phyloP scores from a whole-genome alignment of 2,113 vertebrate genomes.

The Chauna torquata region DNA sequence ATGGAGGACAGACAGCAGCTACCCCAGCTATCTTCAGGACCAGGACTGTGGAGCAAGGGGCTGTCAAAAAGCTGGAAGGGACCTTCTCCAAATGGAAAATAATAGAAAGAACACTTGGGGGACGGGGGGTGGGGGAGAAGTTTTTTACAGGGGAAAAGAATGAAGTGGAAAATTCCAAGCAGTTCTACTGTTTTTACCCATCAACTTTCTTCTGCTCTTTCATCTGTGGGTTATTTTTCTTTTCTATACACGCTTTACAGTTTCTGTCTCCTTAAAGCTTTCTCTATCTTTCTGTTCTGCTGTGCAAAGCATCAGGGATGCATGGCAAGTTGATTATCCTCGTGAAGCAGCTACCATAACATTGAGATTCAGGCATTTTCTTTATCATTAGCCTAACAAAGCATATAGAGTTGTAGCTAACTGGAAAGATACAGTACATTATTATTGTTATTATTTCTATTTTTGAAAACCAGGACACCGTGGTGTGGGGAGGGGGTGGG shows the following conservation, averaged over 20 bases:
- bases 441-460: conserved; percentile 71
- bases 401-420: conserved; percentile 66
- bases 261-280: conserved; percentile 33
- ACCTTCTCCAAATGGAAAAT: neutral
- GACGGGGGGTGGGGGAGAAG: too few relatives aligned
- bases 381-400: conserved; percentile 70
- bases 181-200: neutral
- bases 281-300: conserved; percentile 38
- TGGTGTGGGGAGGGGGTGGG: neutral
- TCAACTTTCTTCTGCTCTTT: neutral
- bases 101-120: neutral
- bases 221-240: conserved; percentile 19
- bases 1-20: fast-evolving
- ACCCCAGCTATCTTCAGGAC: neutral
- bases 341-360: conserved; percentile 53
- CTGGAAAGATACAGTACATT: conserved; percentile 62
- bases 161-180: neutral
- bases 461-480: conserved; percentile 45
- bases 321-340: conserved; percentile 65
- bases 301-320: conserved; percentile 36
- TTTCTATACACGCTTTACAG: neutral
- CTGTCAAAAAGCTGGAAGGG: neutral
- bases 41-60: neutral
- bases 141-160: neutral
- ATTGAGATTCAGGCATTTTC: conserved; percentile 63